phyloP scores from a whole-genome alignment of 2,113 vertebrate species.

The Eurypyga helias region DNA sequence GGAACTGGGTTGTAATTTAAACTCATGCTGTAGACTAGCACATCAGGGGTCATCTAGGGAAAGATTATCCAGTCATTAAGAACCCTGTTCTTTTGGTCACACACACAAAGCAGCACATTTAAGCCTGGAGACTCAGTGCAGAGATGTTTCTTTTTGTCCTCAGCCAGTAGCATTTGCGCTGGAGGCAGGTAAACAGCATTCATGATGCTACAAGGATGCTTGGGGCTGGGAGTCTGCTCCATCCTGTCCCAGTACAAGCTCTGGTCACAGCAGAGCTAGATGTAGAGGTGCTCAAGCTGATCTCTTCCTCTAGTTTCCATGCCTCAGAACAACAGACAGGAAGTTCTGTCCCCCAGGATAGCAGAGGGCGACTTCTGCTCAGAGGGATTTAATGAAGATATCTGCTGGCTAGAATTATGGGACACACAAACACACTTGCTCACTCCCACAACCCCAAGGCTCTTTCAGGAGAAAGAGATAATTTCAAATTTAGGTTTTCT shows the following conservation, averaged over 20 bases:
- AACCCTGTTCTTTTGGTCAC: background rate
- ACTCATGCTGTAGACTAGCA: constrained; percentile 63
- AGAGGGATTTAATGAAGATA: background rate
- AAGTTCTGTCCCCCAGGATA: background rate
- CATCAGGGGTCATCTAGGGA: constrained; percentile 53
- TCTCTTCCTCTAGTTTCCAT: background rate
- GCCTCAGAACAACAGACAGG: background rate
- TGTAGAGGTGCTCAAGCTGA: background rate
- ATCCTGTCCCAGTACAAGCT: background rate
- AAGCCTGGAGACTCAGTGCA: background rate
- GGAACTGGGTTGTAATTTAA: constrained; percentile 61
- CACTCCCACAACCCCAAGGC: background rate
- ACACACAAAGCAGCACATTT: background rate
- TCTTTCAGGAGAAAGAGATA: too few species aligned
- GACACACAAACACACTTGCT: background rate
- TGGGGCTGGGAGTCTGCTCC: background rate
- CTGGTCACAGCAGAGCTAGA: background rate
- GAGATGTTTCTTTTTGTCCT: background rate
- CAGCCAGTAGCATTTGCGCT: background rate
- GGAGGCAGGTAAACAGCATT: accelerated
- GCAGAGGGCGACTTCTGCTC: background rate
- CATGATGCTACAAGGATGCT: background rate
- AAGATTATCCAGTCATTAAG: background rate
- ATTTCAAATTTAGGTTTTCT: background rate
- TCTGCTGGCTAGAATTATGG: background rate